phyloP scores from a whole-genome alignment of 2,888 invertebrate genomes.

The Nemotelus nigrinus region DNA sequence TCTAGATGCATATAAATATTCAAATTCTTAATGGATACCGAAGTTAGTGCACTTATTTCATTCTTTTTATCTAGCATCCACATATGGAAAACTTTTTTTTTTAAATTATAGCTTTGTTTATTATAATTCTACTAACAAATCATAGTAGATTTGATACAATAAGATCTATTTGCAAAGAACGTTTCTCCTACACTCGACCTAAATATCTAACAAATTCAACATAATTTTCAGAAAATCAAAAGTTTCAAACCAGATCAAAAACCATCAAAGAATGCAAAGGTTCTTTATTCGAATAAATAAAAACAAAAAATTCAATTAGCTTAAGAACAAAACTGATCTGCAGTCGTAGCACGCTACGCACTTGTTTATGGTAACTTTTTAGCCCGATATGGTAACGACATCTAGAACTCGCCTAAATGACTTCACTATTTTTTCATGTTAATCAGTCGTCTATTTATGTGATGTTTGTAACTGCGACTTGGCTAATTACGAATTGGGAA shows the following conservation, averaged over 20 bases:
- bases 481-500: background rate
- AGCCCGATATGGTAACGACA: background rate
- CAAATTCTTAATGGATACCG: too few species aligned
- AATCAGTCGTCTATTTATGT: background rate
- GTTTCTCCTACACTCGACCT: background rate
- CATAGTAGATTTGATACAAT: too few species aligned
- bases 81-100: too few species aligned
- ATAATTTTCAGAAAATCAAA: too few species aligned
- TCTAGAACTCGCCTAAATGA: slow-evolving; percentile 7
- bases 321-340: slow-evolving; percentile 12
- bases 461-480: background rate
- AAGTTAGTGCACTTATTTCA: too few species aligned
- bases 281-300: slow-evolving; percentile 37
- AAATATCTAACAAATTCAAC: background rate
- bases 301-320: slow-evolving; percentile 14
- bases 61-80: too few species aligned
- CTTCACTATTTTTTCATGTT: slow-evolving; percentile 29
- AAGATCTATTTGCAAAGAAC: too few species aligned
- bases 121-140: too few species aligned
- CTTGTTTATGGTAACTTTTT: slow-evolving; percentile 8
- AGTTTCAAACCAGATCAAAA: slow-evolving; percentile 4
- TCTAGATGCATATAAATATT: too few species aligned
- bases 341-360: background rate
- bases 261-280: slow-evolving; percentile 4
- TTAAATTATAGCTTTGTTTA: too few species aligned